A percentile compares a stretch with the other conserved stretches of the same genome.
These are phyloP conservation scores for Onychostruthus taczanowskii DNA, from an alignment of 2,113 vertebrate genomes.

Conservation along the genomic window DNA sequence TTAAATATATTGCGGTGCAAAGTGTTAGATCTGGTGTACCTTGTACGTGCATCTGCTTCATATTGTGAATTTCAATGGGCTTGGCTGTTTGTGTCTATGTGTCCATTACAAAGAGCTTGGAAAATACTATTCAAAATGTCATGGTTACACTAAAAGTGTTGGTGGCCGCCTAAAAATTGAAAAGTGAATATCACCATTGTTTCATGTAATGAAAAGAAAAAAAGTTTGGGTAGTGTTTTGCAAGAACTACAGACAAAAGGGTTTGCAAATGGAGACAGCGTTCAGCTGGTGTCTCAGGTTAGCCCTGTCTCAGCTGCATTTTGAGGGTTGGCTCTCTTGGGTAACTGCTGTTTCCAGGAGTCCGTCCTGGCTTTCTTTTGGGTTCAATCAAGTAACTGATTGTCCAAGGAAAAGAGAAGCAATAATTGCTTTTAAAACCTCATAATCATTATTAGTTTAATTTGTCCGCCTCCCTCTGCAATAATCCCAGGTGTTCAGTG, in stretches of 20 bases:
- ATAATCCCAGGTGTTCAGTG: neutral
- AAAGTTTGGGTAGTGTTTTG: neutral
- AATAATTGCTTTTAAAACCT: neutral
- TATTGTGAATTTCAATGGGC: neutral
- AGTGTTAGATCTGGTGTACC: neutral
- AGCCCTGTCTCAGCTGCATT: neutral
- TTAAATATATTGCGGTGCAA: neutral
- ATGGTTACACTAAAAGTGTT: neutral
- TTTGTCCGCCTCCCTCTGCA: neutral
- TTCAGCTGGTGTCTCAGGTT: neutral
- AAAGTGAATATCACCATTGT: neutral
- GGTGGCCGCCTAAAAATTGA: neutral
- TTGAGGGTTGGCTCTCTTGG: neutral
- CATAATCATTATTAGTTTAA: neutral
- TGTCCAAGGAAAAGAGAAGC: neutral
- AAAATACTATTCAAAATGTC: neutral
- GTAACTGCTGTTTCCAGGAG: neutral
- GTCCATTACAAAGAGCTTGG: neutral
- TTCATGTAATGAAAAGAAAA: neutral
- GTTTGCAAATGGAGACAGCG: rapidly evolving
- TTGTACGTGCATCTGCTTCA: rapidly evolving
- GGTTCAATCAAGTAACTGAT: neutral
- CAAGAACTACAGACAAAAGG: neutral
- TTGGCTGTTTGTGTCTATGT: neutral
- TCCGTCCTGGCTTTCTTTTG: neutral